Evolutionary conservation across 2,888 invertebrate genomes (phyloP), one percentile per base, ranked within the genome.

Genomic region (Uropetala carovei): DNA sequence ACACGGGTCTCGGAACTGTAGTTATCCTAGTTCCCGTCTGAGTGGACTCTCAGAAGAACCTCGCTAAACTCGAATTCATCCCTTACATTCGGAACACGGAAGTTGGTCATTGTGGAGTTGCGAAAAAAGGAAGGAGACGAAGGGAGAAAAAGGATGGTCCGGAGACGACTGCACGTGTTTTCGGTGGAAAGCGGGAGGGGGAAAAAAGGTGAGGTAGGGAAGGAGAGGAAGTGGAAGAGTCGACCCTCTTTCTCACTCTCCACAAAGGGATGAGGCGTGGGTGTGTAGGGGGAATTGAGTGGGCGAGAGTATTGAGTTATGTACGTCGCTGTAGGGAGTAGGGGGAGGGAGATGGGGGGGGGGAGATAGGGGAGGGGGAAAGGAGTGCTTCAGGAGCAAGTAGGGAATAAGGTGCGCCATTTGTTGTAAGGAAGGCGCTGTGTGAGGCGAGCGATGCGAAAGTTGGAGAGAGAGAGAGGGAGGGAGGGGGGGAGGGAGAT

Each of bases 111-210:
- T 43, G 43, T 5, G 5, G 75, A 75, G 75, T 75, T 22, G 75
- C 75, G 43, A 43, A 43, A 43, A 43, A 43, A 43, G 43, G 43
- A 5, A 75, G 11, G 64, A 64, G 64, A 16, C 64, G 64, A 64
- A n/a, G 64, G 64, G 43, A 43, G 43, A 43, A 64, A 64, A 64
- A 64, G n/a, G 27, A 43, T 1, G 43, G 43, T 43, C 5, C 43
- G 75, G 75, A 27, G 75, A 22, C 22, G 75, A 27, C 22, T 75
- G 75, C 75, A 75, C 75, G 75, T 75, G 75, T 75, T 75, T 75
- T n/a, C 64, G 64, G 64, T n/a, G 14, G 43, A 43, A 43, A 43
- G 43, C 5, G 43, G 43, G 1, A 5, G 43, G 43, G 43, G 43
- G 5, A 5, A 5, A 5, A 43, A 5, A 43, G 43, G 43, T 43